These are phyloP conservation scores for Trilocha varians DNA, from an alignment of 2,888 invertebrate genomes.

Conservation along the genomic window DNA sequence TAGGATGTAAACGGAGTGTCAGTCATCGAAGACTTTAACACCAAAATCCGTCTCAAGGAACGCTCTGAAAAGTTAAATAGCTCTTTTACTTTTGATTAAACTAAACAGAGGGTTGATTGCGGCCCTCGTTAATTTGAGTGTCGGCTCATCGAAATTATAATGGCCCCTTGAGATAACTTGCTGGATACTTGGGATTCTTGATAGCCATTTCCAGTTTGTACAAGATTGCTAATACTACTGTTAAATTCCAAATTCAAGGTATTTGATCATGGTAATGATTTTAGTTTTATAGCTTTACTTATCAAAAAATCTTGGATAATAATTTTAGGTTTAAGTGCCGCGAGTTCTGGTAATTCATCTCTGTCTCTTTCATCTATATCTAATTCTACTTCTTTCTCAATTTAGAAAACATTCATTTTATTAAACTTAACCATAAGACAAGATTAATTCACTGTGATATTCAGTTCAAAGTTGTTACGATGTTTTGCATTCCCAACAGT, in stretches of 20 bases:
- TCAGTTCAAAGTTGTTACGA: too few species aligned
- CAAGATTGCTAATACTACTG: constrained; percentile 1
- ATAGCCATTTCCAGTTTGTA: constrained; percentile 1
- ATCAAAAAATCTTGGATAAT: too few species aligned
- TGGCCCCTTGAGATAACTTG: constrained; percentile 9
- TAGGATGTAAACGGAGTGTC: neutral
- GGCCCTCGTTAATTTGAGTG: constrained; percentile 40
- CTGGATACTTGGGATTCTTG: neutral
- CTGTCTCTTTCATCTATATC: too few species aligned
- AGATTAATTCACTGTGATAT: too few species aligned
- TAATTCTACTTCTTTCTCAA: too few species aligned
- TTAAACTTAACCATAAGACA: too few species aligned
- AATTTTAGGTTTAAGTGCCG: too few species aligned
- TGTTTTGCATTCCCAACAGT: too few species aligned
- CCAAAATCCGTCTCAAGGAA: neutral
- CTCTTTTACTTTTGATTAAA: constrained; percentile 51
- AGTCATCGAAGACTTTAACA: neutral
- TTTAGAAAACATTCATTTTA: too few species aligned
- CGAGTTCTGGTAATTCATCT: too few species aligned
- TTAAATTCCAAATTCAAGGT: neutral
- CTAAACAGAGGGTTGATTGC: constrained; percentile 40
- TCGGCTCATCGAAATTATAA: constrained; percentile 45
- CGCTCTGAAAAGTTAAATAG: constrained; percentile 37
- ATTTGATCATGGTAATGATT: too few species aligned
- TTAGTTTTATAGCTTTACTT: too few species aligned